Base-by-base conservation (phyloP, 1,140 invertebrate species). In the Drosophila guanche region DNA sequence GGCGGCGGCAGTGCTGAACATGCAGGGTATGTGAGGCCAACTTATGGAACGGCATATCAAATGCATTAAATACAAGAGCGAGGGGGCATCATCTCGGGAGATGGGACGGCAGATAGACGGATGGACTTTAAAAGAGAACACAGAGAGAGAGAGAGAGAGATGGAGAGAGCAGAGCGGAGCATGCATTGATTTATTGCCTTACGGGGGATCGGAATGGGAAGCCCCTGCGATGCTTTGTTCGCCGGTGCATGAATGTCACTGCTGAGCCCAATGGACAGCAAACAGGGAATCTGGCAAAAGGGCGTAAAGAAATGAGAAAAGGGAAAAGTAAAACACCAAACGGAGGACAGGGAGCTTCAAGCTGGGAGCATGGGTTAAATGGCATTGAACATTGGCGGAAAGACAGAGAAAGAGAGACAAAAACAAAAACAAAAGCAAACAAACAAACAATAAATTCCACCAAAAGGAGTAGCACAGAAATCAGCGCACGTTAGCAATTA, bases 401-500 rank as follows among this genome's bases (percentile, higher is more conserved):
- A 51, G 68, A 58, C 60, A 58, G 41, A 20, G 16, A 20, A 20
- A 61, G 51, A 33, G 43, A n/a, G 52, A 41, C 43, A 70, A 37
- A 37, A 57, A 41, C 71, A 68, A 43, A 10, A 45, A 37, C 12
- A 57, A 55, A 48, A 67, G 16, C 16, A 20, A 20, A 20, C 16
- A 20, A 20, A 20, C 16, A 20, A 20, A 4, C 33, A 29, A 29
- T 0, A 3, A 29, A 29, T 29, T 6, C 27, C 45, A 22, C 50
- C 50, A 61, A 65, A 55, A 47, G 55, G 42, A 20, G 53, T 1
- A 20, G 65, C 75, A 84, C 60, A 76, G 75, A 84, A 84, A 84
- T 84, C 79, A 84, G 79, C 79, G 79, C 79, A 84, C 79, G 79
- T 84, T 84, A 79, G 79, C 79, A 84, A 84, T 84, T 84, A 84